Base-by-base conservation (phyloP, 2,888 invertebrate genomes). In the Polietes domitor region DNA sequence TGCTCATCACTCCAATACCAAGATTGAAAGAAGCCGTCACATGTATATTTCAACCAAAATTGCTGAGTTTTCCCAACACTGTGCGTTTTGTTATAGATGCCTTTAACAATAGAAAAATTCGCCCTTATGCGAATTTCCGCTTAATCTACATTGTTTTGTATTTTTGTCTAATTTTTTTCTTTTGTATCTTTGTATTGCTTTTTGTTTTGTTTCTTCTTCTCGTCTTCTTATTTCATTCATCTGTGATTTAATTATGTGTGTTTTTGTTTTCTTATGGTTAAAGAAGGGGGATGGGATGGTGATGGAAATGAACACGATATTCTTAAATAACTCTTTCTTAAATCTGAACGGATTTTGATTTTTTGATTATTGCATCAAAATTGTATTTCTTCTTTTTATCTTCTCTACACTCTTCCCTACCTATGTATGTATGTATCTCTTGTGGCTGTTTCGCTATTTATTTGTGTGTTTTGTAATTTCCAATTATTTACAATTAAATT, bases 101-200 rank as follows among this genome's bases (percentile, higher is more conserved):
- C 24, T 68, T 68, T 68, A 68, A 68, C 68, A 68, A 68, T 68
- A 68, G 68, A 68, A 68, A 68, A 68, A 68, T 24, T 43, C 41
- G 68, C 15, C 68, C 15, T 68, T 68, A 37, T 2, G 68, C 28
- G 43, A 68, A 24, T 68, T 68, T 61, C 41, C 68, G 43, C 68
- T 68, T 68, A 68, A 17, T 43, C 68, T 68, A 68, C 21, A 17
- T 68, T 37, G 24, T 41, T 32, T 17, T 41, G 26, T 43, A n/a
- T 43, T 68, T 68, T 68, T 68, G 41, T 68, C 68, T 68, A 43
- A 43, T 41, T 19, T 68, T 43, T 68, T 68, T 41, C 3, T 68
- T 68, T 68, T 68, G 68, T 68, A 68, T 68, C 68, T 43, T 68
- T 68, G 68, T 68, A 68, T 68, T 68, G 68, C 68, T 68, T 68